These are phyloP conservation scores for Catagonus wagneri DNA, from an alignment of 2,113 vertebrate genomes.

Conservation along the genomic window DNA sequence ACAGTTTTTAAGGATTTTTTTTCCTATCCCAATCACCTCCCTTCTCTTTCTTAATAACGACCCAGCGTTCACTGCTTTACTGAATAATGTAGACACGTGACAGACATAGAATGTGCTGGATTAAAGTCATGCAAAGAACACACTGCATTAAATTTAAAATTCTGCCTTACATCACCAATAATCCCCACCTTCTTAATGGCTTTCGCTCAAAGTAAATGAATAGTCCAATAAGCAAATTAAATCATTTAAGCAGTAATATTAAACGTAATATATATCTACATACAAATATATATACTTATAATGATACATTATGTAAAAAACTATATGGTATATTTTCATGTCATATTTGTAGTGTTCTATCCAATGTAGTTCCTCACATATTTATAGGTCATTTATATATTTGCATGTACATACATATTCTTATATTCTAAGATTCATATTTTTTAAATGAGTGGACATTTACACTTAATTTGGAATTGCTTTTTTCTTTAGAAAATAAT, in stretches of 20 bases:
- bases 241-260: neutral
- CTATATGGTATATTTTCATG: neutral
- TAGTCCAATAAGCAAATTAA: neutral
- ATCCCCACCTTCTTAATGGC: neutral
- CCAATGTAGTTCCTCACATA: neutral
- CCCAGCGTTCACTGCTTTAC: neutral
- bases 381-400: neutral
- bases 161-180: neutral
- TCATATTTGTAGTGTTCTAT: neutral
- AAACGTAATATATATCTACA: neutral
- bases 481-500: neutral
- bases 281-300: neutral
- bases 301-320: neutral
- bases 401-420: neutral
- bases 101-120: neutral
- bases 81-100: neutral
- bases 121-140: conserved; percentile 10
- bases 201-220: conserved; percentile 29
- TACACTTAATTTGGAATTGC: neutral
- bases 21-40: neutral
- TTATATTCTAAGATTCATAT: neutral
- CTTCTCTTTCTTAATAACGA: neutral
- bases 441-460: neutral
- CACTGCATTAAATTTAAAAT: neutral
- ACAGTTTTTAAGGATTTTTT: neutral